Conservation (phyloP, 2,888 invertebrate species). For the Rhagophthalmus giganteus region DNA sequence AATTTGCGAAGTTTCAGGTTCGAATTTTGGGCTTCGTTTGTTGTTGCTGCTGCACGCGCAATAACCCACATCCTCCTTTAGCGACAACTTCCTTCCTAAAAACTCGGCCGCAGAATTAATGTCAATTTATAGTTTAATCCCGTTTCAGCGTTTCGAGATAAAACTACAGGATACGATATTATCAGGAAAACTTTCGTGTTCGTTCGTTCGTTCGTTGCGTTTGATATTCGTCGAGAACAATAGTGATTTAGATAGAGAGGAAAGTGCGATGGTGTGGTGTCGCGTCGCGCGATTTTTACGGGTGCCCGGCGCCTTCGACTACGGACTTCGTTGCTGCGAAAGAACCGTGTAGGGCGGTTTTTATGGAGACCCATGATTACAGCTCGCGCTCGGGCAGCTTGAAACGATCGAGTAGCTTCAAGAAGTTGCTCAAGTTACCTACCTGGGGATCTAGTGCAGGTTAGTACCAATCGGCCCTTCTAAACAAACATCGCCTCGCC, state of each 20-base stretch:
- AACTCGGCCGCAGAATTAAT: constrained; percentile 14
- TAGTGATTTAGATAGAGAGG: too few relatives aligned
- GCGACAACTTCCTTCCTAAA: constrained; percentile 23
- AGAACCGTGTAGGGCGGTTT: too few relatives aligned
- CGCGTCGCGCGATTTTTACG: too few relatives aligned
- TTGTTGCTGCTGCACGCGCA: constrained; percentile 8
- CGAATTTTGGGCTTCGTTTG: too few relatives aligned
- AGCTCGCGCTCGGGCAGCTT: constrained; percentile 55
- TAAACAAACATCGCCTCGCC: constrained; percentile 4
- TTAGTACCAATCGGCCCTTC: constrained; percentile 18
- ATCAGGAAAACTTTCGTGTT: constrained; percentile 6
- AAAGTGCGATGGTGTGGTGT: too few relatives aligned
- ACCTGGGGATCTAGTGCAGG: constrained; percentile 51
- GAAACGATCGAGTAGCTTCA: constrained; percentile 61
- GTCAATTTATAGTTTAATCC: constrained; percentile 28
- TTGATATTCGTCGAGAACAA: too few relatives aligned
- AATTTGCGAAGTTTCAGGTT: too few relatives aligned
- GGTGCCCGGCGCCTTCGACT: neutral
- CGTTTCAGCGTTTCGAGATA: constrained; percentile 16
- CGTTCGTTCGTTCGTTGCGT: too few relatives aligned
- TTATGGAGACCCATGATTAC: constrained; percentile 49
- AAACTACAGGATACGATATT: constrained; percentile 17
- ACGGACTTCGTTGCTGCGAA: too few relatives aligned
- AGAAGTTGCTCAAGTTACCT: constrained; percentile 60
- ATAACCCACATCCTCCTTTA: constrained; percentile 26